Conservation (phyloP, 1,140 invertebrate species). For the Calephelis nemesis region DNA sequence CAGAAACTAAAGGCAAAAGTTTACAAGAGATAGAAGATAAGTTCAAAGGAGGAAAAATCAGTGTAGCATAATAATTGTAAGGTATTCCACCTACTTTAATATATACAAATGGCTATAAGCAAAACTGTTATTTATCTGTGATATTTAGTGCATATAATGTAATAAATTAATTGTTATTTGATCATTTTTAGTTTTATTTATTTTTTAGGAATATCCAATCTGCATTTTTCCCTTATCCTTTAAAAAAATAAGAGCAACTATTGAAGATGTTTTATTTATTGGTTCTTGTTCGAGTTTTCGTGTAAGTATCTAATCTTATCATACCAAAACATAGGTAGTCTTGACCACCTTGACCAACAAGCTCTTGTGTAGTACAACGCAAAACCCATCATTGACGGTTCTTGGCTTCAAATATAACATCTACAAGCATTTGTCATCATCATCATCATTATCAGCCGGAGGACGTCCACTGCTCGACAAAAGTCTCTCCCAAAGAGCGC, state of each 20-base stretch:
- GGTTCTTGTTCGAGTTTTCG: too few relatives aligned
- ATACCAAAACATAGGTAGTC: too few relatives aligned
- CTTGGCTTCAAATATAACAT: too few relatives aligned
- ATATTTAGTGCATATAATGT: slow-evolving; percentile 38
- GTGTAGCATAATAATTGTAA: slow-evolving; percentile 40
- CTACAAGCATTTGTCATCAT: too few relatives aligned
- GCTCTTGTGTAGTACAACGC: too few relatives aligned
- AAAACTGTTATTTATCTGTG: slow-evolving; percentile 45
- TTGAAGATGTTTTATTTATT: too few relatives aligned
- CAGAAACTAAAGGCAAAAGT: slow-evolving; percentile 89
- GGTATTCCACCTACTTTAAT: not conserved
- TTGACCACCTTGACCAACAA: too few relatives aligned
- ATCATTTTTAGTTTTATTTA: slow-evolving; percentile 26
- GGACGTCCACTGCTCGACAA: too few relatives aligned
- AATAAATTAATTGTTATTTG: slow-evolving; percentile 35
- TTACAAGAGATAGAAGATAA: slow-evolving; percentile 86
- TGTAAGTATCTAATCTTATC: too few relatives aligned
- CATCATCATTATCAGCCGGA: too few relatives aligned
- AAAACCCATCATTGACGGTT: too few relatives aligned
- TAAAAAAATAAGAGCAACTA: not conserved
- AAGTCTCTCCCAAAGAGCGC: too few relatives aligned
- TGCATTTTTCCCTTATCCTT: not conserved
- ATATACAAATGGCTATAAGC: slow-evolving; percentile 14
- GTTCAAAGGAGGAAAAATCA: slow-evolving; percentile 67
- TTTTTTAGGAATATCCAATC: not conserved